A percentile compares a stretch with the other conserved stretches of the same genome.
phyloP scores from a whole-genome alignment of 92 coral and sea anemone genomes.

The Porites lobata region DNA sequence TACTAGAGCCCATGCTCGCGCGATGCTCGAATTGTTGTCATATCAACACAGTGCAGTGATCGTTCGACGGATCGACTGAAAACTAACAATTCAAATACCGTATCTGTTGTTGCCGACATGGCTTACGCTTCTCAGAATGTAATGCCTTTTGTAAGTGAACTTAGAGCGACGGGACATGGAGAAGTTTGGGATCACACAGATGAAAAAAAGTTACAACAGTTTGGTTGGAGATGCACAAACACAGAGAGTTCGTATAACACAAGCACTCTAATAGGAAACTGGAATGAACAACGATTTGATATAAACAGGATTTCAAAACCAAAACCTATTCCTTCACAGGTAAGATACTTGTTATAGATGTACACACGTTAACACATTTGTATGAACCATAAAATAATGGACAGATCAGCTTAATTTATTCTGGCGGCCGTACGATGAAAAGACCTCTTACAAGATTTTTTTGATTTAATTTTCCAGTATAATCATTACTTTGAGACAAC shows the following conservation, averaged over 20 bases:
- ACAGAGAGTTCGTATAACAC: constrained; percentile 94
- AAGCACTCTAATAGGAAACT: constrained; percentile 89
- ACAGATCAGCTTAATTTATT: no score
- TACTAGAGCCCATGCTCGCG: constrained; percentile 8
- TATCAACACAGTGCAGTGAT: constrained; percentile 56
- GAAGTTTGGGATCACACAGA: constrained; percentile 99
- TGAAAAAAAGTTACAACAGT: constrained; percentile 89
- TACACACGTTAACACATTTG: no score
- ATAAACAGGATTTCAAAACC: constrained; percentile 87
- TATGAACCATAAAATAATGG: no score
- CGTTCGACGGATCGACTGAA: background rate
- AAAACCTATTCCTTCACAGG: constrained; percentile 97
- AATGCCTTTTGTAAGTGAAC: constrained; percentile 88
- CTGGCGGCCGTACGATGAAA: background rate
- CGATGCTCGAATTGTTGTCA: constrained; percentile 55
- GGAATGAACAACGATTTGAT: constrained; percentile 98
- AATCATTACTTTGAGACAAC: constrained; percentile 95
- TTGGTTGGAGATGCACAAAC: constrained; percentile 99
- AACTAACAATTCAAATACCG: no score
- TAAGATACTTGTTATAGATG: constrained; percentile 6
- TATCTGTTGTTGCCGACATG: constrained; percentile 31
- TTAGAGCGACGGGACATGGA: constrained; percentile 98
- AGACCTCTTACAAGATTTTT: no score
- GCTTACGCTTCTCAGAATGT: constrained; percentile 68
- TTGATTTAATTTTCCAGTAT: constrained; percentile 53